These are phyloP conservation scores for Talpa occidentalis DNA, from an alignment of 2,113 vertebrate species.

Conservation along the genomic window DNA sequence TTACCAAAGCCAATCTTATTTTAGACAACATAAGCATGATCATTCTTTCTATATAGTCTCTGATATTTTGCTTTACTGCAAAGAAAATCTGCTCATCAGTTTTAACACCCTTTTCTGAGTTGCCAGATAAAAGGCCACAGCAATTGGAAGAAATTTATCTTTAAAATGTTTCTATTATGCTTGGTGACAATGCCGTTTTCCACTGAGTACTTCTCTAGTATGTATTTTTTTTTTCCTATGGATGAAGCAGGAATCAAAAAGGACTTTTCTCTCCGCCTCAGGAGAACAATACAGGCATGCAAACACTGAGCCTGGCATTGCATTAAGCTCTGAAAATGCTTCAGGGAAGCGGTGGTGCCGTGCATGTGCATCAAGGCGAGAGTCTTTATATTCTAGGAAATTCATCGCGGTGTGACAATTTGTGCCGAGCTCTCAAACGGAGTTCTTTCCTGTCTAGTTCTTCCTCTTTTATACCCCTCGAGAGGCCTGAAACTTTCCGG, in stretches of 20 bases:
- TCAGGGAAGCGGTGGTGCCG: background rate
- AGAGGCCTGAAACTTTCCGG: background rate
- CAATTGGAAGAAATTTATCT: slow-evolving; percentile 72
- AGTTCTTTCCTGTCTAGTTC: background rate
- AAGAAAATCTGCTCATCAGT: slow-evolving; percentile 74
- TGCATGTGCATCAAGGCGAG: slow-evolving; percentile 4
- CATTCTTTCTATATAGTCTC: slow-evolving; percentile 43
- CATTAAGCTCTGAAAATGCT: slow-evolving; percentile 61
- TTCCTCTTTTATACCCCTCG: slow-evolving; percentile 13
- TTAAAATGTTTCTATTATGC: slow-evolving; percentile 77
- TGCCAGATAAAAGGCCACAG: slow-evolving; percentile 67
- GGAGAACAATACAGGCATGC: slow-evolving; percentile 45
- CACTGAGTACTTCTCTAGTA: slow-evolving; percentile 69
- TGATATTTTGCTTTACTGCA: slow-evolving; percentile 33
- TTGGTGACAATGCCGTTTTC: slow-evolving; percentile 46
- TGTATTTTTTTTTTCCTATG: slow-evolving; percentile 53
- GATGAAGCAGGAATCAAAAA: slow-evolving; percentile 75
- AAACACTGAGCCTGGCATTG: slow-evolving; percentile 42
- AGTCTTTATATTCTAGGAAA: slow-evolving; percentile 48
- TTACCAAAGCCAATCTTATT: slow-evolving; percentile 68
- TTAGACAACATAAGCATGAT: slow-evolving; percentile 45
- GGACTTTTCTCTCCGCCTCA: slow-evolving; percentile 56
- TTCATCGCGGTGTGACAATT: background rate
- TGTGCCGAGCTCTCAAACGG: background rate
- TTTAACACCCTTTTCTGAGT: slow-evolving; percentile 68